These are phyloP conservation scores for Parazoanthus darwini DNA, from an alignment of 92 coral and sea anemone species.

Conservation along the genomic window DNA sequence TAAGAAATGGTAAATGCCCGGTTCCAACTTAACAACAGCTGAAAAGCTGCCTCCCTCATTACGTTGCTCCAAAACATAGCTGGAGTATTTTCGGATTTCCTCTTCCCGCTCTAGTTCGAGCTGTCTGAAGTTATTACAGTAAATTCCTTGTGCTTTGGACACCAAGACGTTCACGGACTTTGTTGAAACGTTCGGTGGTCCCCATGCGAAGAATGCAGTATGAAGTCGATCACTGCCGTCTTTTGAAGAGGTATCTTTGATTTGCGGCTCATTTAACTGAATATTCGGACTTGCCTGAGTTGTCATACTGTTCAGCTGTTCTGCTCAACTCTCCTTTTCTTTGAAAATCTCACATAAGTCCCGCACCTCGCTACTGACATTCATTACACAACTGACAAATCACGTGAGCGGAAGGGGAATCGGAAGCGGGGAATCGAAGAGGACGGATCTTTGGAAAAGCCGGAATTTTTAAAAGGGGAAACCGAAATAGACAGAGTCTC, in stretches of 20 bases:
- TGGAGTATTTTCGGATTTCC: slow-evolving; percentile 7
- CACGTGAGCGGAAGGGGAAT: no score
- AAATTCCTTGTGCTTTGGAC: slow-evolving; percentile 38
- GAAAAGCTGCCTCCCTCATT: slow-evolving; percentile 39
- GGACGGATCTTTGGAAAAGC: no score
- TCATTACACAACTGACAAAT: no score
- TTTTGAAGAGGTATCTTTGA: background rate
- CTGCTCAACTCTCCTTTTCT: background rate
- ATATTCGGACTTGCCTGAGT: background rate
- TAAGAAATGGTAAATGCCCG: slow-evolving; percentile 32
- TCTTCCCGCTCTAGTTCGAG: slow-evolving; percentile 22
- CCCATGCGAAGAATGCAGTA: slow-evolving; percentile 24
- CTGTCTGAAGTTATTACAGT: slow-evolving; percentile 15
- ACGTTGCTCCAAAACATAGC: slow-evolving; percentile 29
- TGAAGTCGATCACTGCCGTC: background rate
- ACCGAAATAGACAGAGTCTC: no score
- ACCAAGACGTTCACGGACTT: slow-evolving; percentile 21
- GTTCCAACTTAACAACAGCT: slow-evolving; percentile 14
- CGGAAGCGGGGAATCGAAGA: no score
- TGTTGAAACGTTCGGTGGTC: slow-evolving; percentile 9
- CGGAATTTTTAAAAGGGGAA: no score
- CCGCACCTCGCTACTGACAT: background rate
- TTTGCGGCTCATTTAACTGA: background rate
- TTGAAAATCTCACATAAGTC: background rate
- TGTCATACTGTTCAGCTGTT: background rate